Base-by-base conservation (phyloP, 2,797 vertebrate genomes). In the Gallinago nigripennis region DNA sequence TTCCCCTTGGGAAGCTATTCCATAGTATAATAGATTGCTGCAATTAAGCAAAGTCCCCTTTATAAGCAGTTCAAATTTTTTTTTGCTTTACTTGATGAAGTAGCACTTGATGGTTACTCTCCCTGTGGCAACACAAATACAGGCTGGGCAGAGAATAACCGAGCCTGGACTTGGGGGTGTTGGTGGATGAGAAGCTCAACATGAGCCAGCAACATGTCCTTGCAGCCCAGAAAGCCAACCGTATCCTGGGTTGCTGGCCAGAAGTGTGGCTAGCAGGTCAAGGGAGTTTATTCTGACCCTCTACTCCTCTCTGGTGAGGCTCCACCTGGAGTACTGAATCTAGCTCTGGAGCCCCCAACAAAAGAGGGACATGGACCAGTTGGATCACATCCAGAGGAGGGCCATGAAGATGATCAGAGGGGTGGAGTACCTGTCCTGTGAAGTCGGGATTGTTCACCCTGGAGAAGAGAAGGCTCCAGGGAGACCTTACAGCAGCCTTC, bases 31-130 rank as follows among this genome's bases (percentile, higher is more conserved):
- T 57, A 71, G 56, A 82, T 85, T 70, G 18, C 56, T 86, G 23
- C 48, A 86, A 79, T 73, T 92, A 88, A 95, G 78, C 53, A 46
- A 82, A 87, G 23, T 73, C 91, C 92, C 80, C 81, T 78, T 88
- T 70, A 53, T 17, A 82, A 82, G 37, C 24, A 64, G 39, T 33
- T 48, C 76, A 71, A 84, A 82, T 80, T 53, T 94, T 50, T 50
- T 75, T 90, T 91, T 84, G 16, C 28, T 88, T 70, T 64, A 37
- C 25, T 78, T 82, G 30, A 51, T 63, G 25, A 78, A 37, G 50
- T 86, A 86, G 31, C 31, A 48, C 53, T 46, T 39, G 37, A 39
- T 39, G 41, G 20, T 86, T 90, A 68, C 35, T 71, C 41, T 31
- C 28, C 31, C 61, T 35, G 21, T 50, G 39, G 43, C 61, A 64